phyloP scores from a whole-genome alignment of 2,113 vertebrate genomes.

The Sminthopsis crassicaudata region DNA sequence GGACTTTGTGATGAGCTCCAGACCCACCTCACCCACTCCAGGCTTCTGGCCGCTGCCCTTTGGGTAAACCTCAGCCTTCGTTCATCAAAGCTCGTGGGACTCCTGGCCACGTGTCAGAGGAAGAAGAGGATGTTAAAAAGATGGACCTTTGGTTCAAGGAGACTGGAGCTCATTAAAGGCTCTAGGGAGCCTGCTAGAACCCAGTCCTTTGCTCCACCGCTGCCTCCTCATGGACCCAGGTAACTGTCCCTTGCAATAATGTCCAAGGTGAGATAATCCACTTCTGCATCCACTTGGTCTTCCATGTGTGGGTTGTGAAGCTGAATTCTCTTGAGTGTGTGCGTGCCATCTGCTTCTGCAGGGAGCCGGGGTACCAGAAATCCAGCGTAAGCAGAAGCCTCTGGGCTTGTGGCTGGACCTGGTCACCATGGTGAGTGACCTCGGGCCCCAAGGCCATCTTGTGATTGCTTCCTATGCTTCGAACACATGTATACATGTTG shows the following conservation, averaged over 20 bases:
- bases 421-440: neutral
- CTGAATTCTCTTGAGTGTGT: neutral
- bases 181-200: too few species aligned
- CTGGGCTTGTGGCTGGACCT: too few species aligned
- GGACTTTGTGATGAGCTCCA: neutral
- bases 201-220: neutral
- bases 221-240: rapidly evolving
- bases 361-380: too few species aligned
- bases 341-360: neutral
- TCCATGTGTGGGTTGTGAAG: neutral
- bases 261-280: neutral
- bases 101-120: neutral
- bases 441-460: neutral
- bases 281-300: neutral
- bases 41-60: neutral
- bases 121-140: neutral
- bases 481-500: too few species aligned
- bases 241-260: neutral
- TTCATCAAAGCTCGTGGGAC: neutral
- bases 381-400: neutral
- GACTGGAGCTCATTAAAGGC: neutral
- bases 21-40: neutral
- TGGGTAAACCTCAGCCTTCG: neutral
- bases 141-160: neutral
- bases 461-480: too few species aligned